A percentile compares a stretch with the other conserved stretches of the same genome.
Conservation (phyloP, 2,888 invertebrate genomes). For the Deladenus siricidicola region DNA sequence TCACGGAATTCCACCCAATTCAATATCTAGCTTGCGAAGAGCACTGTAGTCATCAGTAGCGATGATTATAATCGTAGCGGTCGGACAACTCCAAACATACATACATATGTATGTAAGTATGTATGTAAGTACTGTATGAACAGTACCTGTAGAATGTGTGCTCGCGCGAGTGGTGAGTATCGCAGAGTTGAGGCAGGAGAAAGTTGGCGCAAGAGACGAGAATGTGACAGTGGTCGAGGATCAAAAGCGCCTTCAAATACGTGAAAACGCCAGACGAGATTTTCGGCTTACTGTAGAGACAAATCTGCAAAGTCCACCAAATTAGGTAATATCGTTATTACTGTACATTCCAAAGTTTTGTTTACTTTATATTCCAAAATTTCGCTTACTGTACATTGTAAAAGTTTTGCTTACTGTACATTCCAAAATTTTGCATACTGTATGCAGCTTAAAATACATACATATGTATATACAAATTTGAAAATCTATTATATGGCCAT, state of each 20-base stretch:
- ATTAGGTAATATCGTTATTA: neutral
- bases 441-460: neutral
- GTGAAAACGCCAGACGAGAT: constrained; percentile 52
- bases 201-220: constrained; percentile 31
- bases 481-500: no score
- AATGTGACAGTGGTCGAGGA: constrained; percentile 46
- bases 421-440: neutral
- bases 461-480: no score
- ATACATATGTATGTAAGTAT: no score
- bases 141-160: constrained; percentile 30
- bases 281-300: constrained; percentile 50
- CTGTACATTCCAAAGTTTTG: neutral
- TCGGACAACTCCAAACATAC: no score
- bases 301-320: constrained; percentile 36
- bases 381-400: no score
- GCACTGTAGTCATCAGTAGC: no score
- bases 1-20: no score
- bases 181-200: constrained; percentile 33
- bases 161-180: constrained; percentile 30
- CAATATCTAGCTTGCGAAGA: no score
- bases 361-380: neutral
- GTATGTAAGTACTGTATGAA: neutral
- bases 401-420: neutral
- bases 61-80: no score
- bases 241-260: constrained; percentile 47